Conservation (phyloP, 2,888 invertebrate genomes). For the Stenichneumon culpator region DNA sequence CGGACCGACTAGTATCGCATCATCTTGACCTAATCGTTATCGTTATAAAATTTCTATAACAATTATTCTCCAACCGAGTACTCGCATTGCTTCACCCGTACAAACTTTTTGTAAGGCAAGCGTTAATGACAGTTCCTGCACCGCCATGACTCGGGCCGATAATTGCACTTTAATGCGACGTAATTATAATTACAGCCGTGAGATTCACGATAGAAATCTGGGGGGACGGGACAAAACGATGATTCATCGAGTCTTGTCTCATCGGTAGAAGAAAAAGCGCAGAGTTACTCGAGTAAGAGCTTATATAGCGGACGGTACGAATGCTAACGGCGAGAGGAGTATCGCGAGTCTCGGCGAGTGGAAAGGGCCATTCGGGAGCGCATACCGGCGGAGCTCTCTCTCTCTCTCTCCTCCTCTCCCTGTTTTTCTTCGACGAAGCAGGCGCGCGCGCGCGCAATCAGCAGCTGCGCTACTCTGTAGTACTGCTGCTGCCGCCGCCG, state of each 20-base stretch:
- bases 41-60: neutral
- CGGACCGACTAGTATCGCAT: neutral
- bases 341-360: slow-evolving; percentile 24
- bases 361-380: slow-evolving; percentile 49
- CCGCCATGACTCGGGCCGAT: neutral
- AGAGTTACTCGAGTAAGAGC: neutral
- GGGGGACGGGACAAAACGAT: neutral
- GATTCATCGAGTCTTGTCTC: slow-evolving; percentile 2
- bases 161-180: neutral
- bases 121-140: neutral
- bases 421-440: slow-evolving; percentile 43
- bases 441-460: slow-evolving; percentile 33
- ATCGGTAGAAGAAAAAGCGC: neutral
- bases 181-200: neutral
- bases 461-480: slow-evolving; percentile 36
- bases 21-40: neutral
- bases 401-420: neutral
- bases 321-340: slow-evolving; percentile 29
- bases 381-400: neutral
- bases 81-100: neutral
- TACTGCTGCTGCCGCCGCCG: slow-evolving; percentile 1
- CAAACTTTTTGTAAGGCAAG: neutral
- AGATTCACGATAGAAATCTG: neutral
- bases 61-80: neutral
- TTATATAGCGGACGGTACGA: neutral